Base-by-base conservation (phyloP, 1,140 invertebrate species). In the Homalodisca vitripennis region DNA sequence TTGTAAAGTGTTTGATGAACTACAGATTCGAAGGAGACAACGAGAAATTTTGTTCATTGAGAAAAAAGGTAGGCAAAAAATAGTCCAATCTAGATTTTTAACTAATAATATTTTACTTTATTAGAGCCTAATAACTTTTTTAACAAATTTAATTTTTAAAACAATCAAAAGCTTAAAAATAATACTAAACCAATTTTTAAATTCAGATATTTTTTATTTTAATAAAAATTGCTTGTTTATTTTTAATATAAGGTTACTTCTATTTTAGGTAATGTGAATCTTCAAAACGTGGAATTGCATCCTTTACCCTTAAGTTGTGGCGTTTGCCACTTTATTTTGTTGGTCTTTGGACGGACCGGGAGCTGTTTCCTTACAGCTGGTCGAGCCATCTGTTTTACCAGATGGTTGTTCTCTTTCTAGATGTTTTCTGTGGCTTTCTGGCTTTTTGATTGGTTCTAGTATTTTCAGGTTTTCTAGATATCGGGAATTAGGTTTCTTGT, bases 31-130 rank as follows among this genome's bases (percentile, higher is more conserved):
- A 66, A 17, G 48, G 24, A 6, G 17, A 26, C 10, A 24, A 26
- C 26, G 57, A 67, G 47, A 24, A n/a, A n/a, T 24, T 67, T 20
- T 63, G 29, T 47, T 55, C 20, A 60, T 26, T 20, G 29, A 55
- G 26, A 20, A 62, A 46, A 67, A 0, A 17, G 24, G 6, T 6
- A 26, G 6, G 6, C 22, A 20, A 20, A 20, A 12, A 12, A 20
- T 12, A 6, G 6, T 12, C 6, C 17, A 10, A 55, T 12, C 10
- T 20, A 55, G 10, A 12, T 6, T 55, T 10, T 6, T 26, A 55
- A 6, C 10, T 20, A 20, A 6, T 55, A 55, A 55, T 6, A 6
- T 10, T 31, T 31, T 34, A 27, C 3, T 24, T 0, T 29, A 47
- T 20, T 24, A 34, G 20, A 67, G 30, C 3, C 41, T 46, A 20